Evolutionary conservation across 1,140 invertebrate genomes (phyloP), one percentile per base, ranked within the genome.

Genomic region (Ephestia elutella): DNA sequence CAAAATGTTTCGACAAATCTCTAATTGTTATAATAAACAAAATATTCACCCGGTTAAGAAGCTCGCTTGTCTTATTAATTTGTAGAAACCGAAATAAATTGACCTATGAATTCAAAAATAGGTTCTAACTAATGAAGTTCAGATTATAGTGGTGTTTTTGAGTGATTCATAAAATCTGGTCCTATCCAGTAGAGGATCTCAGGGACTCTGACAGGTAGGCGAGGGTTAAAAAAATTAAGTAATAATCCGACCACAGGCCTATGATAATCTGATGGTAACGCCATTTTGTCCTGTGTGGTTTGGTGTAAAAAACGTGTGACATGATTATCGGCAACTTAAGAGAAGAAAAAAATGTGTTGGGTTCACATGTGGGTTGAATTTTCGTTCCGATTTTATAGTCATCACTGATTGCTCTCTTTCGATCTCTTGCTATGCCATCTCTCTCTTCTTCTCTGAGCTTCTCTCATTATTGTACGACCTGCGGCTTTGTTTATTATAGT

Each of bases 201-300:
- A 73, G 71, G 67, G 54, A 71, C 66, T 73, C 68, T 74, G 58
- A 81, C 84, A 82, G 84, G 84, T 85, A 87, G 78, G 81, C 67
- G 70, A 77, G 57, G 60, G 62, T 62, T 73, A 63, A 84, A 86
- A 86, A 86, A 87, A 82, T 80, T 71, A 83, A 87, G 82, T 76
- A 84, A 86, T 86, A 87, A 85, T 86, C 82, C 78, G 70, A 77
- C 81, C 82, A 80, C 82, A 86, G 76, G 75, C 55, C 74, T 81
- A 71, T 80, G 77, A 78, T 87, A 87, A 87, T 86, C 85, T 85
- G 82, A 87, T 82, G 74, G 82, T 86, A 86, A 86, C 82, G 82
- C 82, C 73, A 85, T 87, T 86, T 86, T 87, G 85, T 86, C 78
- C 76, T 86, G 85, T 87, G 85, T 87, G 85, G 85, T 83, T 87